Conservation (phyloP, 2,113 vertebrate species). For the Mormyrus iriodes region DNA sequence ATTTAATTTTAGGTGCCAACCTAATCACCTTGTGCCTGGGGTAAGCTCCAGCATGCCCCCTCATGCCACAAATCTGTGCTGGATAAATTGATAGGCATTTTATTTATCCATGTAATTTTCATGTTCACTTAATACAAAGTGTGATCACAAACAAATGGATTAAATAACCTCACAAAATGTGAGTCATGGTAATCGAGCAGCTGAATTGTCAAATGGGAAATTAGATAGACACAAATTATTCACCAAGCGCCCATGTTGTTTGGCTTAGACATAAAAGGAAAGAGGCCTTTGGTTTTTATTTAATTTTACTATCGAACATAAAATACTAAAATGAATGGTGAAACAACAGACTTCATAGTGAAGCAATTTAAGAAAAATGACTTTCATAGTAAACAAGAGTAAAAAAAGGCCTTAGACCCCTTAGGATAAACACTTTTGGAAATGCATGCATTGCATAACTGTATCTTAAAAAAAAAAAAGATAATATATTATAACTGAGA, state of each 20-base stretch:
- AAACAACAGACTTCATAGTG: conserved; percentile 22
- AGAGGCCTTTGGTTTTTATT: conserved; percentile 29
- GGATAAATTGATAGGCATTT: neutral
- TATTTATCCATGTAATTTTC: neutral
- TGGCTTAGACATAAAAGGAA: conserved; percentile 22
- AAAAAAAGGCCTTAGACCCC: conserved; percentile 26
- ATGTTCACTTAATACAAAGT: neutral
- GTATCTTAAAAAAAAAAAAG: too few relatives aligned
- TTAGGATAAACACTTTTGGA: conserved; percentile 5
- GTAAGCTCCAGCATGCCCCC: neutral
- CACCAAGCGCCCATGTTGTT: conserved; percentile 17
- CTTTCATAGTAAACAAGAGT: conserved; percentile 21
- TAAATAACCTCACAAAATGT: neutral
- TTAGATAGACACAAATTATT: neutral
- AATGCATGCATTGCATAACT: neutral
- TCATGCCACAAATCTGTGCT: neutral
- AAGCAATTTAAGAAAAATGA: conserved; percentile 14
- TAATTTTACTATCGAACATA: conserved; percentile 34
- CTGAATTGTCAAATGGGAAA: neutral
- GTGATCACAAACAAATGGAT: neutral
- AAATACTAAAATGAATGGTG: conserved; percentile 30
- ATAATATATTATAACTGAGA: neutral
- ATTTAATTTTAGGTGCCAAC: neutral
- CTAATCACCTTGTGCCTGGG: neutral
- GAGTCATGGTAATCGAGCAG: neutral